Percentiles rank a stretch among this genome's conserved stretches.
Evolutionary conservation across 1,140 invertebrate genomes (phyloP).

Genomic region (Campoletis sonorensis): DNA sequence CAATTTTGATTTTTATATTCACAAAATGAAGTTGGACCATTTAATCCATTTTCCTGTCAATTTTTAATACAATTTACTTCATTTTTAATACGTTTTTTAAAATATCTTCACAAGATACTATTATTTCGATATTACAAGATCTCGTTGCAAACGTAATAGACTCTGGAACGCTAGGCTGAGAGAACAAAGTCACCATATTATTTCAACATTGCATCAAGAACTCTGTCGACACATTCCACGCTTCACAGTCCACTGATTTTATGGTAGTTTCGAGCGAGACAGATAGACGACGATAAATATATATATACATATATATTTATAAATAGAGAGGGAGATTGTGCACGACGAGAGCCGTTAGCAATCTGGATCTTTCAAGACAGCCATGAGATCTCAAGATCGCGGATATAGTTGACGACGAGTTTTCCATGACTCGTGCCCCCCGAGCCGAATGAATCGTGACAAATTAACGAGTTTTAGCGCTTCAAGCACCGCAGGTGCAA

Average conservation of each 20-base stretch:
- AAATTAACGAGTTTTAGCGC: slow-evolving; percentile 33
- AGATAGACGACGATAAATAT: slow-evolving; percentile 39
- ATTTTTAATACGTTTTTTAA: no score
- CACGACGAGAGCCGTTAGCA: slow-evolving; percentile 47
- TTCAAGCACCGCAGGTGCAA: slow-evolving; percentile 11
- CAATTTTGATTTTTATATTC: no score
- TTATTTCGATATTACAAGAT: neutral
- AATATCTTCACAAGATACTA: neutral
- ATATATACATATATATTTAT: slow-evolving; percentile 36
- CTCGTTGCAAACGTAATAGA: neutral
- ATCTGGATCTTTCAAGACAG: slow-evolving; percentile 14
- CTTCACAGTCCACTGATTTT: slow-evolving; percentile 60
- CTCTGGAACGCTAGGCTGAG: neutral
- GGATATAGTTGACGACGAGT: slow-evolving; percentile 30
- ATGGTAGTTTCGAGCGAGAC: slow-evolving; percentile 35
- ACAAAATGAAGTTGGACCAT: no score
- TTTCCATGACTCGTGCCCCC: slow-evolving; percentile 33
- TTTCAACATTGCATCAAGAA: slow-evolving; percentile 31
- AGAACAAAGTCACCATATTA: slow-evolving; percentile 36
- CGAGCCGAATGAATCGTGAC: slow-evolving; percentile 31
- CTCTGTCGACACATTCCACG: slow-evolving; percentile 58
- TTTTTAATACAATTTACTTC: no score
- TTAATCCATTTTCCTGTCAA: no score
- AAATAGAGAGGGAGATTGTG: slow-evolving; percentile 56
- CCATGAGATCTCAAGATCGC: slow-evolving; percentile 29